phyloP scores from a whole-genome alignment of 2,797 vertebrate genomes.

The Molossus alvarezi region DNA sequence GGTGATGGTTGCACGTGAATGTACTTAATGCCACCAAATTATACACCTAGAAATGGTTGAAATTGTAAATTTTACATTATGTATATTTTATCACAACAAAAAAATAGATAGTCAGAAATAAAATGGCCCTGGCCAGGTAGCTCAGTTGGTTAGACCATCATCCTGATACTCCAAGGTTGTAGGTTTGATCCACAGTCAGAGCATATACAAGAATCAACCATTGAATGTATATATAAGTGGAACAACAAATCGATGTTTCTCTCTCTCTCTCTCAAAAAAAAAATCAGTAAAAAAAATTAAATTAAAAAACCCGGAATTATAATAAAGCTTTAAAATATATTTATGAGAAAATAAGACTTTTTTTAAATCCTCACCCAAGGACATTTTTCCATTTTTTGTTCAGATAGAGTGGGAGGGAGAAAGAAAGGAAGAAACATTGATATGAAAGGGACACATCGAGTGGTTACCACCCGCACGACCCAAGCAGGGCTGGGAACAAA shows the following conservation, averaged over 20 bases:
- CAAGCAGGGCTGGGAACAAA: too few relatives aligned
- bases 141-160: neutral
- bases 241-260: neutral
- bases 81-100: neutral
- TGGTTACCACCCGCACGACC: too few relatives aligned
- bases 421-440: too few relatives aligned
- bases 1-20: neutral
- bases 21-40: neutral
- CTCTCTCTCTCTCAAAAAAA: neutral
- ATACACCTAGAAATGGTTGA: neutral
- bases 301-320: neutral
- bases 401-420: too few relatives aligned
- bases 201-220: neutral
- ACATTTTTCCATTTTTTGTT: neutral
- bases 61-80: neutral
- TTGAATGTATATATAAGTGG: neutral
- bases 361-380: too few relatives aligned
- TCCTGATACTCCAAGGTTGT: neutral
- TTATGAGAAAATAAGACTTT: slow-evolving; percentile 30
- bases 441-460: too few relatives aligned
- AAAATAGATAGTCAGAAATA: slow-evolving; percentile 5
- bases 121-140: neutral
- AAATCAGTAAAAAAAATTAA: neutral
- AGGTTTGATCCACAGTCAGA: neutral
- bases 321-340: neutral